Evolutionary conservation across 2,888 invertebrate species (phyloP), one percentile per base, ranked within the genome.

Genomic region (Neelides folsomi): DNA sequence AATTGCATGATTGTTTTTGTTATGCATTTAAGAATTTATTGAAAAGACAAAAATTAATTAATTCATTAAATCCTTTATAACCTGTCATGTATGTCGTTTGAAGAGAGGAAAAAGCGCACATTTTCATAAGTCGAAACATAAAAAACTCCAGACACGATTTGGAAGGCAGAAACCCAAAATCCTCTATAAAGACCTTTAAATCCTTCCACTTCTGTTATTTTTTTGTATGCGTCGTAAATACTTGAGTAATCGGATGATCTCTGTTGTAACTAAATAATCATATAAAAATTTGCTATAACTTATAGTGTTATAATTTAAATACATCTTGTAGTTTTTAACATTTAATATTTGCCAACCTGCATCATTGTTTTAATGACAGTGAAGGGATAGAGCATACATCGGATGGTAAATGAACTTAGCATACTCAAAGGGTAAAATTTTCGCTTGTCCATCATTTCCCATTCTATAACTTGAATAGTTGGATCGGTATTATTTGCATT

Each of bases 381-480:
- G 56, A 95, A 73, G 0, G 95, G 95, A 70, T 95, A 95, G 0
- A 95, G 77, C 35, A 85, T 77, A 54, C 75, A 76, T 58, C 81
- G 73, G 68, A 86, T 80, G 59, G 82, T 77, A 64, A 90, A 84
- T 44, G 87, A 86, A 67, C 92, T 93, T 12, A 89, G 72, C 74
- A 93, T 84, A 52, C 90, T 90, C 52, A 95, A 72, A 0, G 94
- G 93, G 68, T 88, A 88, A 70, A 94, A 97, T 69, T 90, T 92
- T 44, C 77, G 77, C 67, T 90, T 93, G 71, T 97, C 87, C 90
- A 97, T 87, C 95, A 97, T 97, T 62, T 92, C 81, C 87, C 94
- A 89, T 72, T 97, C 95, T 57, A 97, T 92, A 13, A 63, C 56
- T 59, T 61, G 58, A 36, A 63, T 58, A 27, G 27, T 5, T 27